Conservation (phyloP, 1,140 invertebrate species). For the Trachymyrmex cornetzi region DNA sequence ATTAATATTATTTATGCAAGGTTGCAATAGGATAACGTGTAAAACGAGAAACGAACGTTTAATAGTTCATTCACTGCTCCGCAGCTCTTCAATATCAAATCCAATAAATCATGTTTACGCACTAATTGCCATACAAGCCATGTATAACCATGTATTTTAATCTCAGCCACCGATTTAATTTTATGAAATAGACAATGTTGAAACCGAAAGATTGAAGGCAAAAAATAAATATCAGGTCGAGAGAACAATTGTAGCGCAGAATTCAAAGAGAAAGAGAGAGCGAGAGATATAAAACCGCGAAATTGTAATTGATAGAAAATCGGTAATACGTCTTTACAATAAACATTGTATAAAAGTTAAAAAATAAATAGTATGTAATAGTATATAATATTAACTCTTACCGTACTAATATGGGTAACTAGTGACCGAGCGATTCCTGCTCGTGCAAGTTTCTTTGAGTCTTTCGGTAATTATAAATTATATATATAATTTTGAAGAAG, state of each 20-base stretch:
- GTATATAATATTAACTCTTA: too few species aligned
- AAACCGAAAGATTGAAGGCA: not conserved
- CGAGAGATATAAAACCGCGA: too few species aligned
- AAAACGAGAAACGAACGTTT: conserved; percentile 51
- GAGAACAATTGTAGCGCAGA: not conserved
- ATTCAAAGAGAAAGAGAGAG: too few species aligned
- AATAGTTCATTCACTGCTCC: conserved; percentile 38
- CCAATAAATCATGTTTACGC: conserved; percentile 44
- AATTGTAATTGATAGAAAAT: not conserved
- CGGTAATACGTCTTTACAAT: not conserved
- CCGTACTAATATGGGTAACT: too few species aligned
- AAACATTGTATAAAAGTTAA: not conserved
- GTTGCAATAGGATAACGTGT: conserved; percentile 43
- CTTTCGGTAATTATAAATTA: too few species aligned
- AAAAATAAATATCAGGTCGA: not conserved
- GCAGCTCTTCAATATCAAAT: conserved; percentile 50
- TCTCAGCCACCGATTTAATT: not conserved
- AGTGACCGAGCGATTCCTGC: too few species aligned
- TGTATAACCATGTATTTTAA: conserved; percentile 4
- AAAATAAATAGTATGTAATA: not conserved
- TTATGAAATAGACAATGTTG: not conserved
- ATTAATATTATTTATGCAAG: conserved; percentile 50
- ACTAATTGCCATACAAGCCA: conserved; percentile 25
- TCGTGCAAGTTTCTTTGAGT: too few species aligned
- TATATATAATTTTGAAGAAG: too few species aligned